Evolutionary conservation across 2,888 invertebrate species (phyloP), one percentile per base, ranked within the genome.

Genomic region (Polymixis flavicincta): DNA sequence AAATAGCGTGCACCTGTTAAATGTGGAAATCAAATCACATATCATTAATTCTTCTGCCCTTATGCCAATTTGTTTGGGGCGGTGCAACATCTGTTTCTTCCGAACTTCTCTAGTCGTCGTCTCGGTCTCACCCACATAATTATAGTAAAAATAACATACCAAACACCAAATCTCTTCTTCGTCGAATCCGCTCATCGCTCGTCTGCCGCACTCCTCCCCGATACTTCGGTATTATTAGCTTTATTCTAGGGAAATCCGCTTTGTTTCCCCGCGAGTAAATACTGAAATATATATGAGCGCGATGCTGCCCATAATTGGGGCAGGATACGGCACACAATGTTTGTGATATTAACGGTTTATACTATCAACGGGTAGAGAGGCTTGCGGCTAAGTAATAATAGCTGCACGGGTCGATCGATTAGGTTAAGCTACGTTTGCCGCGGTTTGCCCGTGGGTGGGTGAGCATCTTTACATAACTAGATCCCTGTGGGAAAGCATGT

Each of bases 191-290:
- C 84, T 69, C 50, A n/a, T 19, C 59, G 57, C 80, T 81, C 9
- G 22, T 74, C 7, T 45, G 65, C 71, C 84, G 69, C 6, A 57
- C 80, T 72, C 45, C 28, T 8, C 59, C 45, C 71, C 78, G 76
- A 89, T 92, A 90, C 90, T 91, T 92, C 83, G 85, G 88, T 84
- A 90, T 92, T 92, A 94, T 93, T 92, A 92, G 90, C 91, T 92
- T 92, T 93, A 93, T 94, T 92, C 90, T 92, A 92, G 91, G 89
- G 87, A 91, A 92, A 94, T 93, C 93, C 90, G 91, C 91, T 93
- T 92, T 91, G 89, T 89, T 89, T 83, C 80, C 88, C 87, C 86
- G 87, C 87, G 87, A 91, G 90, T 90, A 92, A 94, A 94, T 92
- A 94, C 89, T 92, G 89, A 91, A 93, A 93, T 92, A 92, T 91